Evolutionary conservation across 2,797 vertebrate species (phyloP).

Genomic region (Chromobotia macracanthus): DNA sequence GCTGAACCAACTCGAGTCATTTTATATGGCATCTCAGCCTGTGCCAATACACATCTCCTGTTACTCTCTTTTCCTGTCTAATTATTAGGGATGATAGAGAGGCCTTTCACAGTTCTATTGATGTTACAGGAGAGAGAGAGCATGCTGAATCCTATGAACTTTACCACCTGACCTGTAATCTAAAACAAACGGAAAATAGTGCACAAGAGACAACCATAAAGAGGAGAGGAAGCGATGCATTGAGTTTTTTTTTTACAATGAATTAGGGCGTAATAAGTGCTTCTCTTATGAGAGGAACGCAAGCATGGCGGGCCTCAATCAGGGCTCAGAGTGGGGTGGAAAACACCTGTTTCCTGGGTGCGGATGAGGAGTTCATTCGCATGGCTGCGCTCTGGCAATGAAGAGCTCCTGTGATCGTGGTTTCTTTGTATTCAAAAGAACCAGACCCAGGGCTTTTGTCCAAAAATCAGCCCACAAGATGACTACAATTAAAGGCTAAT

Average conservation of each 20-base stretch:
- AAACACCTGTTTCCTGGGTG: constrained; percentile 75
- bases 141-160: constrained; percentile 4
- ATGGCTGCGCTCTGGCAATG: constrained; percentile 57
- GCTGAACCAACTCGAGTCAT: constrained; percentile 36
- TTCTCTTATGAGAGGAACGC: constrained; percentile 68
- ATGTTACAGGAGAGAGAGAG: constrained; percentile 11
- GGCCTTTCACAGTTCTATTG: constrained; percentile 24
- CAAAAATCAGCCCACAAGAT: constrained; percentile 51
- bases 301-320: constrained; percentile 74
- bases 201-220: constrained; percentile 20
- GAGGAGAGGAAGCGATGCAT: constrained; percentile 8
- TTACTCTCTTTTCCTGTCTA: constrained; percentile 39
- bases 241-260: constrained; percentile 60
- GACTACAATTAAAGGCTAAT: constrained; percentile 54
- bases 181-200: constrained; percentile 34
- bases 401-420: constrained; percentile 19
- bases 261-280: constrained; percentile 61
- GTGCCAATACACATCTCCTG: constrained; percentile 33
- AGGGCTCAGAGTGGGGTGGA: constrained; percentile 70
- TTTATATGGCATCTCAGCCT: constrained; percentile 36
- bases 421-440: constrained; percentile 37
- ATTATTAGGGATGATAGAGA: constrained; percentile 51
- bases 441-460: constrained; percentile 11
- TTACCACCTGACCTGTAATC: constrained; percentile 45
- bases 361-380: constrained; percentile 69